phyloP scores from a whole-genome alignment of 2,797 vertebrate genomes.

The Lates japonicus region DNA sequence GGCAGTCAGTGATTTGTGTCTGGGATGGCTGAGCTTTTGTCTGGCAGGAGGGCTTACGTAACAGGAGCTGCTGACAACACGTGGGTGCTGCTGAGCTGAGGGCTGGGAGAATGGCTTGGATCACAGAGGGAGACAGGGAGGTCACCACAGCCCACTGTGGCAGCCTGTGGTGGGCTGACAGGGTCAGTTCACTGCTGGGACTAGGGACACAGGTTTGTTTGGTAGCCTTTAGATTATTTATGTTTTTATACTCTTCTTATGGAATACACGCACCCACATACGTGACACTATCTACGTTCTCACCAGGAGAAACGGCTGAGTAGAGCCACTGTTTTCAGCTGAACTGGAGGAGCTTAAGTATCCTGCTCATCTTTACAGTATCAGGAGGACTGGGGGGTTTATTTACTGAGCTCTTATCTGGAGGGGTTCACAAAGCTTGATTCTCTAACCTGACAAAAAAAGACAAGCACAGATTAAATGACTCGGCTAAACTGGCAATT shows the following conservation, averaged over 20 bases:
- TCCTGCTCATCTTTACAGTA: neutral
- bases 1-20: constrained; percentile 76
- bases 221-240: constrained; percentile 6
- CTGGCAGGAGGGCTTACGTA: constrained; percentile 81
- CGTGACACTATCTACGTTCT: neutral
- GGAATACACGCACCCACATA: constrained; percentile 1
- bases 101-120: constrained; percentile 76
- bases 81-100: constrained; percentile 81
- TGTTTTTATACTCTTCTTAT: neutral
- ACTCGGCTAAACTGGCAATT: constrained; percentile 3
- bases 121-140: constrained; percentile 71
- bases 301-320: neutral
- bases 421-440: neutral
- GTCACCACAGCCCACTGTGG: constrained; percentile 69
- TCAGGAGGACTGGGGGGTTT: neutral
- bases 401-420: neutral
- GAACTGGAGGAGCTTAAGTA: constrained; percentile 6
- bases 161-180: constrained; percentile 39
- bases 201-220: constrained; percentile 35
- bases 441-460: neutral
- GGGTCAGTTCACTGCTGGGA: constrained; percentile 41
- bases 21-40: constrained; percentile 82
- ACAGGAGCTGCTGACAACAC: constrained; percentile 80
- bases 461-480: neutral
- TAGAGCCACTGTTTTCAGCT: neutral